A percentile compares a stretch with the other conserved stretches of the same genome.
These are phyloP conservation scores for Notamacropus eugenii DNA, from an alignment of 2,797 vertebrate genomes.

Conservation along the genomic window DNA sequence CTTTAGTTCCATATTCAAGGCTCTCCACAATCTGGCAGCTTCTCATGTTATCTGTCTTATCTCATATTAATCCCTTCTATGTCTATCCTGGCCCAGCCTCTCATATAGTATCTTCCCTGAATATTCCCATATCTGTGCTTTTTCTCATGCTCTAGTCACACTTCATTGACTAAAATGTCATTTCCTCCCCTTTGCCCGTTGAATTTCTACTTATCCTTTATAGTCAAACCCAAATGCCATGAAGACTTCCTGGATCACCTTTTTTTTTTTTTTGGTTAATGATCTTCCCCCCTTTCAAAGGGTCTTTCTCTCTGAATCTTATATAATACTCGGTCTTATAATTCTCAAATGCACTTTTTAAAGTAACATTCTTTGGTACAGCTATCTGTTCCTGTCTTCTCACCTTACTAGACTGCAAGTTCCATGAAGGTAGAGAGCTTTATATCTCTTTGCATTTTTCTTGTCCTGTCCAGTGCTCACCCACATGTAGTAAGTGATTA, in stretches of 20 bases:
- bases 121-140: not conserved
- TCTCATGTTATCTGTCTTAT: not conserved
- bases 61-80: not conserved
- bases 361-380: not conserved
- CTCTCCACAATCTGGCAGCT: not conserved
- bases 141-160: not conserved
- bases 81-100: not conserved
- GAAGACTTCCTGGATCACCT: not conserved
- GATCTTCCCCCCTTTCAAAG: no score
- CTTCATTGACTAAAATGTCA: not conserved
- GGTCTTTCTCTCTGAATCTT: not conserved
- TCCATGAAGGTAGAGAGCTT: constrained; percentile 78
- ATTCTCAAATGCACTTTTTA: not conserved
- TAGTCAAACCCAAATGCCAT: not conserved
- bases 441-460: not conserved
- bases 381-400: not conserved
- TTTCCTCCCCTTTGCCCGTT: not conserved
- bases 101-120: not conserved
- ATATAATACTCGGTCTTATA: not conserved
- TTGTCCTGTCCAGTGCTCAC: not conserved
- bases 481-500: not conserved
- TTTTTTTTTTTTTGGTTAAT: not conserved
- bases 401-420: constrained; percentile 42
- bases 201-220: not conserved
- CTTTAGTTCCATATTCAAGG: not conserved